Percentiles rank a stretch among this genome's conserved stretches.
Conservation (phyloP, 2,113 vertebrate genomes). For the Gymnobelideus leadbeateri region DNA sequence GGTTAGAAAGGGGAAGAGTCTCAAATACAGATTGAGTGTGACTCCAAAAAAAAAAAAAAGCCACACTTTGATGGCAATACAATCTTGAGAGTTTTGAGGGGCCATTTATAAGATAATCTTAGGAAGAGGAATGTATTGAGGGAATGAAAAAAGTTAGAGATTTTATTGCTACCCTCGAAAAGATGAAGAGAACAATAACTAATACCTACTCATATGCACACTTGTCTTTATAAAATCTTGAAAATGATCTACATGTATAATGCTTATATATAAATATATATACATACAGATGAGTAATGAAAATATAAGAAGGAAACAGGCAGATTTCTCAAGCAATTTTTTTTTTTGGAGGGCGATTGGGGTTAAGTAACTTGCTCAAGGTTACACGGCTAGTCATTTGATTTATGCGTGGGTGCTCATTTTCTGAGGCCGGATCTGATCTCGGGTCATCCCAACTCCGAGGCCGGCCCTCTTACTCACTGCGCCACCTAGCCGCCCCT, state of each 20-base stretch:
- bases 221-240: background rate
- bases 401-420: too few relatives aligned
- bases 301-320: background rate
- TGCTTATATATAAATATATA: background rate
- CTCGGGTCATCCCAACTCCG: too few relatives aligned
- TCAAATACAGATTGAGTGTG: fast-evolving
- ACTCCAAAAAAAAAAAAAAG: background rate
- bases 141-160: background rate
- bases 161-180: background rate
- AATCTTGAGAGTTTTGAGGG: background rate
- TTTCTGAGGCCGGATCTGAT: too few relatives aligned
- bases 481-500: too few relatives aligned
- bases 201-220: background rate
- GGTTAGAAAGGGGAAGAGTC: fast-evolving
- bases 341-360: too few relatives aligned
- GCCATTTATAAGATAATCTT: background rate
- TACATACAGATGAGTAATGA: background rate
- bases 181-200: background rate
- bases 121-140: background rate
- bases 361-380: too few relatives aligned
- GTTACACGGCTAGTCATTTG: too few relatives aligned
- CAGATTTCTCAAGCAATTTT: background rate
- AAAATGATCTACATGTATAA: background rate
- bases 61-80: background rate
- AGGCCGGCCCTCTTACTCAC: too few relatives aligned